Evolutionary conservation across 2,888 invertebrate genomes (phyloP).

Genomic region (Agonopterix heracliana): DNA sequence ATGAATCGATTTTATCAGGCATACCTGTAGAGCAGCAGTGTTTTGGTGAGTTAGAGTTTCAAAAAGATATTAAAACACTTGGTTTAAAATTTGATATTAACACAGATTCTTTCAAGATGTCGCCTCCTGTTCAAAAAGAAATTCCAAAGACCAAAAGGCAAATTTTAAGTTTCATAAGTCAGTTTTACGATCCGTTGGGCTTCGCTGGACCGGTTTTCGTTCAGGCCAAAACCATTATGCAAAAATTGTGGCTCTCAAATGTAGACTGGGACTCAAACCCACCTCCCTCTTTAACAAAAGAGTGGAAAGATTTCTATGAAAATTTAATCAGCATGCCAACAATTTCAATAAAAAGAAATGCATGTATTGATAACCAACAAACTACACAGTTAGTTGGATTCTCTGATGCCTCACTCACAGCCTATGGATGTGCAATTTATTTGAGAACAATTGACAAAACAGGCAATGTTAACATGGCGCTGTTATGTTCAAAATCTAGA

Average conservation of each 20-base stretch:
- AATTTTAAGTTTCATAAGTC: constrained; percentile 12
- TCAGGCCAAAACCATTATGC: constrained; percentile 11
- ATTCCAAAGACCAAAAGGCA: constrained; percentile 8
- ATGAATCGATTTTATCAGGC: neutral
- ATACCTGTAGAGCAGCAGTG: neutral
- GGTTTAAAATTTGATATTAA: constrained; percentile 9
- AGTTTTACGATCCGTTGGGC: constrained; percentile 13
- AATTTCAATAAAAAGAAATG: too few species aligned
- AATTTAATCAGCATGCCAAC: neutral
- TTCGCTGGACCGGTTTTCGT: constrained; percentile 11
- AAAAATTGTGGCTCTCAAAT: constrained; percentile 9
- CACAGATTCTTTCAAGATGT: constrained; percentile 4
- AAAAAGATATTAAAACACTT: too few species aligned
- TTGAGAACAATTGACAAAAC: too few species aligned
- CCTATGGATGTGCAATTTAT: too few species aligned
- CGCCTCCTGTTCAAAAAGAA: neutral
- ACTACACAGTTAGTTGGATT: too few species aligned
- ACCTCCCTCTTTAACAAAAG: constrained; percentile 2
- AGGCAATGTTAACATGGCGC: too few species aligned
- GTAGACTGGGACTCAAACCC: constrained; percentile 4
- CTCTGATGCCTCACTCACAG: too few species aligned
- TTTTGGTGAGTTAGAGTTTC: constrained; percentile 1
- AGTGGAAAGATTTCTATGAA: constrained; percentile 1
- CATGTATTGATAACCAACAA: too few species aligned
- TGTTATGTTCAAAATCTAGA: too few species aligned